Evolutionary conservation across 2,113 vertebrate species (phyloP).

Genomic region (Crotalus tigris): DNA sequence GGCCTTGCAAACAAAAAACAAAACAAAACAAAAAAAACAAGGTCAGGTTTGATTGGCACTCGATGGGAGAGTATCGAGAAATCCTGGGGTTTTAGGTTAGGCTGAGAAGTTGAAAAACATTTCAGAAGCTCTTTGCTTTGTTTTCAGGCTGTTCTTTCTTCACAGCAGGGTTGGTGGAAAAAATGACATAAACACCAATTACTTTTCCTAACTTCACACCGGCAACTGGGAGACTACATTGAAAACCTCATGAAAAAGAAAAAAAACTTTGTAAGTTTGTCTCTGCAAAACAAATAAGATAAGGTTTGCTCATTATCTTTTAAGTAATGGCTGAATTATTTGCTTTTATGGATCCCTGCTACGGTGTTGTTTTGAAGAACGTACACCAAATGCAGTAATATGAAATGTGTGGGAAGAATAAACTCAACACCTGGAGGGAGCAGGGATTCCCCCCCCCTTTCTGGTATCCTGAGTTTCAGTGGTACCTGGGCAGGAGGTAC

Average conservation of each 20-base stretch:
- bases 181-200: not conserved
- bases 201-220: not conserved
- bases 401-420: not conserved
- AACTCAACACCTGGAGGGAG: not conserved
- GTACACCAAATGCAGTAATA: conserved; percentile 9
- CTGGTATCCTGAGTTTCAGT: not conserved
- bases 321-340: conserved; percentile 38
- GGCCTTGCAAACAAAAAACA: not conserved
- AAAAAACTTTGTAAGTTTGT: not conserved
- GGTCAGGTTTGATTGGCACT: not conserved
- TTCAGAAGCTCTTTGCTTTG: not conserved
- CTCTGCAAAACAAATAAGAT: conserved; percentile 35
- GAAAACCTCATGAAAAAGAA: not conserved
- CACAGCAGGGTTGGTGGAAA: not conserved
- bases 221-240: conserved; percentile 15
- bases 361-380: conserved; percentile 23
- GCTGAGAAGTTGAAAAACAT: not conserved
- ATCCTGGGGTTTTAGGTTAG: not conserved
- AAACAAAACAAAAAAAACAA: not conserved
- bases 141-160: not conserved
- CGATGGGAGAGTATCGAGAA: not conserved
- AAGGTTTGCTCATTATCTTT: conserved; percentile 25
- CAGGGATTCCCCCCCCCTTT: not conserved
- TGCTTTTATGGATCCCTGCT: conserved; percentile 21
- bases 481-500: not conserved